Evolutionary conservation across 2,797 vertebrate species (phyloP).

Genomic region (Macroramphosus scolopax): DNA sequence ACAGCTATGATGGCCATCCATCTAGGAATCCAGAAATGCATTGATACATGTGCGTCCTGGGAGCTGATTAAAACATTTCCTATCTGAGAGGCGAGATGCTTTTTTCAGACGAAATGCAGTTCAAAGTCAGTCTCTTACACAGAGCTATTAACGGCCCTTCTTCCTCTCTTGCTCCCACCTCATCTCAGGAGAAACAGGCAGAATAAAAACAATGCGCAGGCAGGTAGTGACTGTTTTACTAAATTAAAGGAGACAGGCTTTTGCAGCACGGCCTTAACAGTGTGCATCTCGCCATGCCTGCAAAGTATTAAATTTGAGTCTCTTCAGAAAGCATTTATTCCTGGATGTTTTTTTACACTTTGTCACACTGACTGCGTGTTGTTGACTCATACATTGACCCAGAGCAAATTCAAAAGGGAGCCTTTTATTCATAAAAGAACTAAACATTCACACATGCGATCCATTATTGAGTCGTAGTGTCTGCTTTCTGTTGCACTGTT

Average conservation of each 20-base stretch:
- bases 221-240: too few relatives aligned
- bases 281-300: conserved; percentile 9
- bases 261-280: too few relatives aligned
- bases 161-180: conserved; percentile 24
- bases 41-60: conserved; percentile 4
- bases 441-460: conserved; percentile 20
- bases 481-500: conserved; percentile 23
- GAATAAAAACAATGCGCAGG: too few relatives aligned
- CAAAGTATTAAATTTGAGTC: conserved; percentile 32
- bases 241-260: too few relatives aligned
- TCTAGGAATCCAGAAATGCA: conserved; percentile 6
- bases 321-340: too few relatives aligned
- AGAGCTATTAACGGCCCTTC: conserved; percentile 29
- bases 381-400: too few relatives aligned
- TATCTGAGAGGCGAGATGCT: too few relatives aligned
- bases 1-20: conserved; percentile 2
- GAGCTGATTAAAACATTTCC: too few relatives aligned
- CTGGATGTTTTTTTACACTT: too few relatives aligned
- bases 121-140: conserved; percentile 32
- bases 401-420: conserved; percentile 12
- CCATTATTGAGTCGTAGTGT: too few relatives aligned
- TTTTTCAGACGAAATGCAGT: too few relatives aligned
- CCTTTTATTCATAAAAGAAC: conserved; percentile 18
- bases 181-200: conserved; percentile 24
- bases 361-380: too few relatives aligned